Evolutionary conservation across 2,888 invertebrate genomes (phyloP).

Genomic region (Andrena dorsata): DNA sequence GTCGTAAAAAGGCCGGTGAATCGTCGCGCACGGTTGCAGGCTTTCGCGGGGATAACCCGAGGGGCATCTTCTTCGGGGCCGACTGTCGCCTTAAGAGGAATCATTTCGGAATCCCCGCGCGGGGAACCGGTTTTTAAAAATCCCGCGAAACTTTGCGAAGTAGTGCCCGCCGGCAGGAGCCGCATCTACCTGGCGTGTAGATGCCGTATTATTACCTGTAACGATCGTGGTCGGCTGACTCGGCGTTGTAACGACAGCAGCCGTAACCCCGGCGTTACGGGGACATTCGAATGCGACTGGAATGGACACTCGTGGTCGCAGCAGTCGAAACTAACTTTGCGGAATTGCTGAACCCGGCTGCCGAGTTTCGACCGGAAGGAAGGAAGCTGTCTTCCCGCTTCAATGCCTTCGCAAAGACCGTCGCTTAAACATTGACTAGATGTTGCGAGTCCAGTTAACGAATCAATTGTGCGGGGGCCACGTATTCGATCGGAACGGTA

Average conservation of each 20-base stretch:
- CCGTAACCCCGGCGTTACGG: slow-evolving; percentile 52
- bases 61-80: background rate
- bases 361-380: slow-evolving; percentile 60
- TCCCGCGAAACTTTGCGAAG: slow-evolving; percentile 50
- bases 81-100: slow-evolving; percentile 51
- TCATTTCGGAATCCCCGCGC: slow-evolving; percentile 44
- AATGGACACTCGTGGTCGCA: slow-evolving; percentile 56
- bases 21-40: background rate
- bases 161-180: slow-evolving; percentile 30
- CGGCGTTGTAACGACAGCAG: slow-evolving; percentile 43
- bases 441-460: slow-evolving; percentile 41
- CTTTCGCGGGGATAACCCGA: slow-evolving; percentile 20
- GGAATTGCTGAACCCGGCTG: slow-evolving; percentile 49
- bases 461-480: slow-evolving; percentile 27
- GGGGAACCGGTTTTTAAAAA: slow-evolving; percentile 67
- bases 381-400: slow-evolving; percentile 59
- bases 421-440: slow-evolving; percentile 47
- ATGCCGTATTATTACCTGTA: slow-evolving; percentile 56
- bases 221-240: slow-evolving; percentile 48
- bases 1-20: slow-evolving; percentile 14
- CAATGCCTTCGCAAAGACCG: slow-evolving; percentile 40
- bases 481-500: background rate
- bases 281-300: slow-evolving; percentile 41
- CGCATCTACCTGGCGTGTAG: slow-evolving; percentile 54
- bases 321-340: slow-evolving; percentile 56